These are phyloP conservation scores for Lagorchestes hirsutus DNA, from an alignment of 2,797 vertebrate species.

Conservation along the genomic window DNA sequence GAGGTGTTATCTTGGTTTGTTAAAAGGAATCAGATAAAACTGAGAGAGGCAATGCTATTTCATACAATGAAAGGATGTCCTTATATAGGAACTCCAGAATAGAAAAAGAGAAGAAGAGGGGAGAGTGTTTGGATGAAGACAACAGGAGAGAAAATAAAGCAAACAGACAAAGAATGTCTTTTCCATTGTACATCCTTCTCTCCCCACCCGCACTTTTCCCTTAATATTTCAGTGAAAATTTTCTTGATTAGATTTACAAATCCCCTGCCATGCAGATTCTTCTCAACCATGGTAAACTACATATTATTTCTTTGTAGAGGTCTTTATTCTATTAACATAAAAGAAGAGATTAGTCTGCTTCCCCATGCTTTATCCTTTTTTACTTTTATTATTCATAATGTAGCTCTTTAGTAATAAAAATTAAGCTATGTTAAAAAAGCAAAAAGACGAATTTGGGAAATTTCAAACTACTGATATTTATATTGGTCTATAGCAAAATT, in stretches of 20 bases:
- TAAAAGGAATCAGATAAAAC: neutral
- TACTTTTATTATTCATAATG: neutral
- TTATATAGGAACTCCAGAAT: neutral
- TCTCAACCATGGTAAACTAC: neutral
- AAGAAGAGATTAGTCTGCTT: neutral
- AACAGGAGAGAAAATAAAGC: neutral
- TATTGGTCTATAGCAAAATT: neutral
- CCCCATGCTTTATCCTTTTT: neutral
- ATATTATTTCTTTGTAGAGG: neutral
- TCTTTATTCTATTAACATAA: neutral
- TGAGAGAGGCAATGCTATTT: neutral
- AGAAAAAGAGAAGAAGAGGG: neutral
- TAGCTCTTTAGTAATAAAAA: neutral
- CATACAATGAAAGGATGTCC: neutral
- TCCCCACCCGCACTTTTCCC: neutral
- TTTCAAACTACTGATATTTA: neutral
- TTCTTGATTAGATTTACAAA: neutral
- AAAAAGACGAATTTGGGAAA: neutral
- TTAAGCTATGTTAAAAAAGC: neutral
- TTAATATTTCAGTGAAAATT: neutral
- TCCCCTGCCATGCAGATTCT: neutral
- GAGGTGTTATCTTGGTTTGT: neutral
- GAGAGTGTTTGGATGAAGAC: neutral
- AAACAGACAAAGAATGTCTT: neutral
- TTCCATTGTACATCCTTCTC: neutral